phyloP scores from a whole-genome alignment of 2,888 invertebrate genomes.

The Athripsodes cinereus region DNA sequence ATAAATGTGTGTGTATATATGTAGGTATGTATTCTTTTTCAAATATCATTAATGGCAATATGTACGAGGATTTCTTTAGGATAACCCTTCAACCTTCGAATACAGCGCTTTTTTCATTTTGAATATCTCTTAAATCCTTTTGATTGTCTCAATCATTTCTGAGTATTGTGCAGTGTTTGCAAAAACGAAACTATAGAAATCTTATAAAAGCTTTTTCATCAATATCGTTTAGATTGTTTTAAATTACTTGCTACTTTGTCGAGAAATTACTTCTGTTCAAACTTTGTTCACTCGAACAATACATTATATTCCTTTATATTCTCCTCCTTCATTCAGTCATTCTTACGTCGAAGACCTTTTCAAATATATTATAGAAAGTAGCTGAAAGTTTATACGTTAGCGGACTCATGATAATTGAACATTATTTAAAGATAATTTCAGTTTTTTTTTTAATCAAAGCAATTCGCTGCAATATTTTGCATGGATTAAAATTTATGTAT shows the following conservation, averaged over 20 bases:
- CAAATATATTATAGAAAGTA: too few relatives aligned
- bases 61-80: too few relatives aligned
- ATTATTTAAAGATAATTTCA: too few relatives aligned
- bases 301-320: not conserved
- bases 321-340: not conserved
- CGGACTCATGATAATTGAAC: too few relatives aligned
- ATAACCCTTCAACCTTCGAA: too few relatives aligned
- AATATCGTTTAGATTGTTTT: conserved; percentile 14
- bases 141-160: conserved; percentile 14
- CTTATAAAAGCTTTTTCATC: conserved; percentile 8
- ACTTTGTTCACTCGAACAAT: conserved; percentile 1
- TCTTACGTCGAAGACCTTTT: not conserved
- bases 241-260: conserved; percentile 1
- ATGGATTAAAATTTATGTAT: too few relatives aligned
- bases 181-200: conserved; percentile 15
- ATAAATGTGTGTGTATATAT: too few relatives aligned
- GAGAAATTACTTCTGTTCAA: not conserved
- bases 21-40: conserved; percentile 24
- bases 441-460: too few relatives aligned
- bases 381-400: too few relatives aligned
- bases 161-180: conserved; percentile 11
- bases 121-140: conserved; percentile 12
- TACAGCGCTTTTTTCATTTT: too few relatives aligned
- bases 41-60: conserved; percentile 22
- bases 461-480: too few relatives aligned